Evolutionary conservation across 2,888 invertebrate genomes (phyloP).

Genomic region (Dryobotodes eremita): DNA sequence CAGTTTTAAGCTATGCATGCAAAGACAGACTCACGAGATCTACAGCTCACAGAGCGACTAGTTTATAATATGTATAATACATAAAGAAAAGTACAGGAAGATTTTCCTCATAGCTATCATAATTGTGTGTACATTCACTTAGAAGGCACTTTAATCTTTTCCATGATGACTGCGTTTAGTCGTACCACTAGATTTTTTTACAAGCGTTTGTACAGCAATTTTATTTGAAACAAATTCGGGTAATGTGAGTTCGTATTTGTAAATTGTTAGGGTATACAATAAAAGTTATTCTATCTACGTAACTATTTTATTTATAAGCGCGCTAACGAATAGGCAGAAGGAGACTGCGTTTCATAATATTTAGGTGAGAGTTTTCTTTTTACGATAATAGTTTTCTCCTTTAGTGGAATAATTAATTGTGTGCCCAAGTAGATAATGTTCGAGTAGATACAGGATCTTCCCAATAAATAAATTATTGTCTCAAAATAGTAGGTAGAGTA

Average conservation of each 20-base stretch:
- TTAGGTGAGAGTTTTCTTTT: background rate
- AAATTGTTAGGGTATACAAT: background rate
- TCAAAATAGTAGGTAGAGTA: background rate
- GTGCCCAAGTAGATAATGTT: background rate
- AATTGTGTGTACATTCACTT: conserved; percentile 41
- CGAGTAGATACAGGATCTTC: background rate
- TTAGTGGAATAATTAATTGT: background rate
- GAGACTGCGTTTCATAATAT: background rate
- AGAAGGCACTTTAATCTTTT: conserved; percentile 39
- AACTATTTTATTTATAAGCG: background rate
- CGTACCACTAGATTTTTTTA: conserved; percentile 5
- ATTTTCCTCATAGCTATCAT: conserved; percentile 13
- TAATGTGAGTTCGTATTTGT: background rate
- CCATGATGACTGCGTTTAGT: conserved; percentile 6
- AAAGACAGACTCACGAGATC: too few relatives aligned
- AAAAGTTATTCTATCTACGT: background rate
- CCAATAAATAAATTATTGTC: background rate
- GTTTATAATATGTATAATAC: too few relatives aligned
- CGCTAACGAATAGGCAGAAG: background rate
- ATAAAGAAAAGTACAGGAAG: conserved; percentile 1
- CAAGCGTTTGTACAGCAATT: conserved; percentile 5
- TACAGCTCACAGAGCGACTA: too few relatives aligned
- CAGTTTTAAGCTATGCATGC: too few relatives aligned
- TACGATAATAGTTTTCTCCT: too few relatives aligned
- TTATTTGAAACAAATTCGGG: background rate